Conservation (phyloP, 2,888 invertebrate species). For the Deroplatys truncata region DNA sequence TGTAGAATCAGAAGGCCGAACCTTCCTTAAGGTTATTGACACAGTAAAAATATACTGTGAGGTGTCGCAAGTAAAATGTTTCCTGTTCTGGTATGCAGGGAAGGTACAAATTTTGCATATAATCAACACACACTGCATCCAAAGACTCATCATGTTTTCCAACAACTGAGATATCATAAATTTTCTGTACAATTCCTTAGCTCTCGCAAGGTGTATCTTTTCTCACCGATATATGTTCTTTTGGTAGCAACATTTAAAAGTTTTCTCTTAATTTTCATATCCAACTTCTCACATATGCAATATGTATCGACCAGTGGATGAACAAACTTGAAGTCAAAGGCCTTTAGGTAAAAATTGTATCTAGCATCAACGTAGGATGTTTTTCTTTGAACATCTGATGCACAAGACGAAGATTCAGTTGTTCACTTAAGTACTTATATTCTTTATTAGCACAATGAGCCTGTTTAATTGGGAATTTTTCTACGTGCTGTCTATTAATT, state of each 20-base stretch:
- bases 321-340: neutral
- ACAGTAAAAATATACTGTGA: slow-evolving; percentile 32
- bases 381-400: neutral
- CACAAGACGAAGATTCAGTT: neutral
- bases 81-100: slow-evolving; percentile 36
- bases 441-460: too few species aligned
- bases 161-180: neutral
- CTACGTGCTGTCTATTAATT: neutral
- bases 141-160: too few species aligned
- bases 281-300: too few species aligned
- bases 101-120: slow-evolving; percentile 36
- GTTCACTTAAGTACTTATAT: too few species aligned
- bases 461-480: neutral
- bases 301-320: neutral
- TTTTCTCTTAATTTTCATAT: too few species aligned
- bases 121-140: slow-evolving; percentile 30
- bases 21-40: slow-evolving; percentile 30
- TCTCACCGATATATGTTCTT: neutral
- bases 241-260: neutral
- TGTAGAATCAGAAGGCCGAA: too few species aligned
- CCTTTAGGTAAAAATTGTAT: neutral
- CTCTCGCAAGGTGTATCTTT: neutral
- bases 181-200: neutral
- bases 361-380: neutral
- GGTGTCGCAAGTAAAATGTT: slow-evolving; percentile 35